Evolutionary conservation across 2,888 invertebrate species (phyloP).

Genomic region (Caenorhabditis panamensis): DNA sequence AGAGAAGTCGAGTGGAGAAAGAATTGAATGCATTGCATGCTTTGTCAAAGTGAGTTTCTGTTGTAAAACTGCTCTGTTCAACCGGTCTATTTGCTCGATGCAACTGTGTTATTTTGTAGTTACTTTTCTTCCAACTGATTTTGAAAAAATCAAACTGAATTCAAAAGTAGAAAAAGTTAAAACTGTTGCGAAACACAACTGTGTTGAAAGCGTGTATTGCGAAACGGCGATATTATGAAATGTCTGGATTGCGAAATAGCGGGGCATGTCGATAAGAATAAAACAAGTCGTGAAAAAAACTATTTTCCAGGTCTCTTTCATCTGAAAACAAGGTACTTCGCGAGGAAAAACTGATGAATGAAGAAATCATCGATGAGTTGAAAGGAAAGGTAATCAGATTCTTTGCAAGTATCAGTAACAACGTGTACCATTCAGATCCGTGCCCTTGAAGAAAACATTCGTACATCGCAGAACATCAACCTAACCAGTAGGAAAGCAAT

Average conservation of each 20-base stretch:
- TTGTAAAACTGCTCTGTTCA: too few species aligned
- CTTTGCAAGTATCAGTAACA: background rate
- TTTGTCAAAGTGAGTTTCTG: conserved; percentile 55
- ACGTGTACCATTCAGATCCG: conserved; percentile 35
- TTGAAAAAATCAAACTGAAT: too few species aligned
- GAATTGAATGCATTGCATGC: conserved; percentile 78
- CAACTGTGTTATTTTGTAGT: too few species aligned
- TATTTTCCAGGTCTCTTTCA: conserved; percentile 68
- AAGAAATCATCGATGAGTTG: conserved; percentile 72
- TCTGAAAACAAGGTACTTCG: conserved; percentile 76
- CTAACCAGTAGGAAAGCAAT: conserved; percentile 31
- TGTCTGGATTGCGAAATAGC: too few species aligned
- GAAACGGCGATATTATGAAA: too few species aligned
- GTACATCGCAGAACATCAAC: conserved; percentile 33
- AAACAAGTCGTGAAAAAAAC: too few species aligned
- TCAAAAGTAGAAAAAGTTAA: too few species aligned
- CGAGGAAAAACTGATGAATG: conserved; percentile 73
- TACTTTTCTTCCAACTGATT: too few species aligned
- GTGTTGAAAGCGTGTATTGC: too few species aligned
- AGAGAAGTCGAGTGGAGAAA: conserved; percentile 71
- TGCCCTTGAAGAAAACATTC: conserved; percentile 47
- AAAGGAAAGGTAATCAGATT: conserved; percentile 60
- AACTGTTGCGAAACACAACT: too few species aligned
- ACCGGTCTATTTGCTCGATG: background rate
- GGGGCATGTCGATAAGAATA: too few species aligned